These are phyloP conservation scores for Anseranas semipalmata DNA, from an alignment of 2,113 vertebrate species.

Conservation along the genomic window DNA sequence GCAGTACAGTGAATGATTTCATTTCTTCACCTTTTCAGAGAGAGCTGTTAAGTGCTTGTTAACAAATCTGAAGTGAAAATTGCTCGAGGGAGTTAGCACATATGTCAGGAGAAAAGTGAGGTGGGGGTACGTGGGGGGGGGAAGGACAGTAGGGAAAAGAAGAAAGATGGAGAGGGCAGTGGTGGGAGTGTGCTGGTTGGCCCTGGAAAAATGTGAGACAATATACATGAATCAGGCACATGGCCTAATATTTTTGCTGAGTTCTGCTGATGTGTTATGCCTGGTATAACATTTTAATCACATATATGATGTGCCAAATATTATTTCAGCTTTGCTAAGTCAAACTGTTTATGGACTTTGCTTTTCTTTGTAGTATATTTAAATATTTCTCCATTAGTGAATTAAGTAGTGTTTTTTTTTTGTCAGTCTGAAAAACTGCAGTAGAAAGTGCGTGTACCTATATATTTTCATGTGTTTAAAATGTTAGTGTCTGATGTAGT, in stretches of 20 bases:
- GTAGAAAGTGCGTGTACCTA: background rate
- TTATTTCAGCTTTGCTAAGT: background rate
- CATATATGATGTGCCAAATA: background rate
- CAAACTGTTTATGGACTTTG: background rate
- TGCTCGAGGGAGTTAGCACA: background rate
- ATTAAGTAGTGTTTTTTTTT: background rate
- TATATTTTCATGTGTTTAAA: background rate
- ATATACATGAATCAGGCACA: background rate
- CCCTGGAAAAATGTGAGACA: background rate
- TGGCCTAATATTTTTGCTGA: background rate
- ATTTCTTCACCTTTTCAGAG: background rate
- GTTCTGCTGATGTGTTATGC: background rate
- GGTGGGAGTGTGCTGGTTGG: background rate
- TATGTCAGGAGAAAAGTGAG: background rate
- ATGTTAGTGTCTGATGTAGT: background rate
- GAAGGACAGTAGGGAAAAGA: background rate
- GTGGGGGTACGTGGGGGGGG: background rate
- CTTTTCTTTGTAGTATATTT: background rate
- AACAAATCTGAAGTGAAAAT: background rate
- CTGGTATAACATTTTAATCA: background rate
- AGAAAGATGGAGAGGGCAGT: background rate
- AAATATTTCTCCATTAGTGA: background rate
- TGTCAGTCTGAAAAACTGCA: background rate
- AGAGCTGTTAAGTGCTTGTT: background rate
- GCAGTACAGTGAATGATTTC: background rate